phyloP scores from a whole-genome alignment of 2,113 vertebrate genomes.

The Zosterops japonicus region DNA sequence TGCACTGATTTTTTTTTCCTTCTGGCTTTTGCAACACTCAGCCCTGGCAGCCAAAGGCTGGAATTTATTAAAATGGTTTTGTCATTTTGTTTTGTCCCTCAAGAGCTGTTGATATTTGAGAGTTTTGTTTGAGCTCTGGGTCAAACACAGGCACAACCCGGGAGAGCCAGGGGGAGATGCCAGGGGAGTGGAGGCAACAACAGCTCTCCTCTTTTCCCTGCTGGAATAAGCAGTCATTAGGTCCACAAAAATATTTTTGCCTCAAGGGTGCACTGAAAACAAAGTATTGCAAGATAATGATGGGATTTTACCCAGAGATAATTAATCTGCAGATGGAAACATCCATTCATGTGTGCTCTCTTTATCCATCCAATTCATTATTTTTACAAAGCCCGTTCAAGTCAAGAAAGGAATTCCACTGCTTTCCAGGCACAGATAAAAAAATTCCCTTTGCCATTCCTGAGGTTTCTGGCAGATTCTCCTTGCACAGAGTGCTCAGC shows the following conservation, averaged over 20 bases:
- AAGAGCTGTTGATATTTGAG: neutral
- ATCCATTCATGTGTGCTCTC: neutral
- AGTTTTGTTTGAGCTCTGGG: neutral
- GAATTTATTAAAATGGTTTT: neutral
- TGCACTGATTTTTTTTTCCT: neutral
- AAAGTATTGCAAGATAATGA: neutral
- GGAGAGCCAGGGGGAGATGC: neutral
- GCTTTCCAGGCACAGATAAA: neutral
- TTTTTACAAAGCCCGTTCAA: neutral
- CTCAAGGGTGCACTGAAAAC: neutral
- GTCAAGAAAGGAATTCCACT: neutral
- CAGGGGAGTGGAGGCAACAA: neutral
- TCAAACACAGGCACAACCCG: neutral
- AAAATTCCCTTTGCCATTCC: neutral
- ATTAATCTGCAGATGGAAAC: neutral
- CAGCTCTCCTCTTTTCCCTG: neutral
- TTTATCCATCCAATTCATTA: neutral
- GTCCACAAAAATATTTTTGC: neutral
- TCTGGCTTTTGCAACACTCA: neutral
- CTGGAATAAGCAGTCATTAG: neutral
- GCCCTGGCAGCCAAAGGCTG: neutral
- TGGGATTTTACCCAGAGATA: neutral
- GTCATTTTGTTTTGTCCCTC: neutral
- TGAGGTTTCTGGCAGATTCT: neutral
- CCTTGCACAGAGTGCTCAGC: neutral